Conservation (phyloP, 2,797 vertebrate genomes). For the Falco novaeseelandiae region DNA sequence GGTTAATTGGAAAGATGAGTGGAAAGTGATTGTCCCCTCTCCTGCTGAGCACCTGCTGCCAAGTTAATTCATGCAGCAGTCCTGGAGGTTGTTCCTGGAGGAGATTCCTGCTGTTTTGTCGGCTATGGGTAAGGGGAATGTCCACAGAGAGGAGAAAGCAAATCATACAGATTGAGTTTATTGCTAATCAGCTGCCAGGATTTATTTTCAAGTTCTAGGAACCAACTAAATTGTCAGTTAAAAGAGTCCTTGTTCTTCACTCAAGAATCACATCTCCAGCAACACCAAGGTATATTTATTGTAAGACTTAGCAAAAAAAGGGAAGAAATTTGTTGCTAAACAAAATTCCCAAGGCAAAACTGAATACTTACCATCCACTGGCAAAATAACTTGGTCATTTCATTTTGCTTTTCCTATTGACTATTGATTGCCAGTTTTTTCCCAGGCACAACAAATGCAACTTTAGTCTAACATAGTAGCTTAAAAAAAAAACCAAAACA, state of each 20-base stretch:
- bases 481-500: not conserved
- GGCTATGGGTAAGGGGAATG: not conserved
- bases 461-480: not conserved
- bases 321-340: not conserved
- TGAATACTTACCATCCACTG: not conserved
- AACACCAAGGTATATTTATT: not conserved
- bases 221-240: not conserved
- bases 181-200: constrained; percentile 21
- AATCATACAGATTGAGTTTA: constrained; percentile 36
- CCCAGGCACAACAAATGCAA: not conserved
- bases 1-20: constrained; percentile 58
- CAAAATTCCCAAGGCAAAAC: not conserved
- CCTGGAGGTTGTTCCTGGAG: constrained; percentile 35
- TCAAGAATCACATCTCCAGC: not conserved
- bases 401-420: not conserved
- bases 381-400: not conserved
- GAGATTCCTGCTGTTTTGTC: constrained; percentile 12
- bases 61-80: constrained; percentile 27
- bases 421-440: not conserved
- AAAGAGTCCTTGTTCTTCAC: not conserved
- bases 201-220: constrained; percentile 26
- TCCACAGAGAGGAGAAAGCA: constrained; percentile 12
- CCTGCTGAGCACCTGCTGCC: constrained; percentile 51
- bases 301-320: not conserved
- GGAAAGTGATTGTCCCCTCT: not conserved